These are phyloP conservation scores for Caprella mutica DNA, from an alignment of 2,888 invertebrate genomes.

Conservation along the genomic window DNA sequence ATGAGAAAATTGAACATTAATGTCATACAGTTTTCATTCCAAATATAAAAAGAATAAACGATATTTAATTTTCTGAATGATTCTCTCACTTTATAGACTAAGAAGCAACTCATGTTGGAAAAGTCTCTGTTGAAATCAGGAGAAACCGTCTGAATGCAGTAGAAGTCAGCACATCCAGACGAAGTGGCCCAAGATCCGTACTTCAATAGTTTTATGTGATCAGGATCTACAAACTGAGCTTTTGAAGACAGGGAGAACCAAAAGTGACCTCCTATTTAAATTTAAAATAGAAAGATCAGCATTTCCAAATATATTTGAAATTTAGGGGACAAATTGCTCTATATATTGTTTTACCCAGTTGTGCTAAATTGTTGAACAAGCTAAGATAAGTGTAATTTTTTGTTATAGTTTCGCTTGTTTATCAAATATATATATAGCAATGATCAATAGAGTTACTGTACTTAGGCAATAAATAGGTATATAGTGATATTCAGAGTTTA, in stretches of 20 bases:
- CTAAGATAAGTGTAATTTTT: too few species aligned
- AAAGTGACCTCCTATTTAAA: slow-evolving; percentile 33
- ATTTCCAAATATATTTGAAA: too few species aligned
- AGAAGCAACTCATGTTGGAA: slow-evolving; percentile 27
- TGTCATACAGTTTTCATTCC: neutral
- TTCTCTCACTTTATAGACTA: slow-evolving; percentile 27
- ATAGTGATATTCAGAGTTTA: too few species aligned
- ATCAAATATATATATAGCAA: too few species aligned
- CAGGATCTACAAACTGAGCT: slow-evolving; percentile 14
- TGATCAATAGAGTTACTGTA: too few species aligned
- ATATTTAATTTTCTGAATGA: neutral
- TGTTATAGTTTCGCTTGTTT: too few species aligned
- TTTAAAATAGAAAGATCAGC: too few species aligned
- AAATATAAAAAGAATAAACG: neutral
- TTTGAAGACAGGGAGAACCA: slow-evolving; percentile 34
- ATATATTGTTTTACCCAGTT: too few species aligned
- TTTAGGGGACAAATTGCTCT: too few species aligned
- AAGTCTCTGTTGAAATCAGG: slow-evolving; percentile 22
- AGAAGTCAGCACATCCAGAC: slow-evolving; percentile 33
- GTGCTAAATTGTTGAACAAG: too few species aligned
- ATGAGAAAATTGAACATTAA: neutral
- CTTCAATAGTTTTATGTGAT: slow-evolving; percentile 30
- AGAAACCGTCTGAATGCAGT: slow-evolving; percentile 29
- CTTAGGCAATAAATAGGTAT: too few species aligned
- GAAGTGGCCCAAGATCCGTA: slow-evolving; percentile 34